A percentile compares a stretch with the other conserved stretches of the same genome.
Conservation (phyloP, 2,797 vertebrate genomes). For the Enteromius thamalakanensis region DNA sequence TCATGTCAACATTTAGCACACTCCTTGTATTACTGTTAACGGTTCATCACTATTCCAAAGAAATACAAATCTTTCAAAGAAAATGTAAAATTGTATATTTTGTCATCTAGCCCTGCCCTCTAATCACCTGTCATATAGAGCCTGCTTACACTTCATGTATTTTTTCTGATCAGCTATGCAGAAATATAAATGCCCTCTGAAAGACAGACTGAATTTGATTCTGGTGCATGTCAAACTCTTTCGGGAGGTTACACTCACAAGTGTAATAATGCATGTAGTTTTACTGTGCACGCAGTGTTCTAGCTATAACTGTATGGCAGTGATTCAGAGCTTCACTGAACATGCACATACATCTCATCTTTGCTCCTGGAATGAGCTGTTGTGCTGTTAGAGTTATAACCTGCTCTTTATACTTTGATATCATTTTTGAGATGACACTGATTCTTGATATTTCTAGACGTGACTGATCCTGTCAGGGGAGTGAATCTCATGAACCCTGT, state of each 20-base stretch:
- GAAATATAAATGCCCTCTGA: too few relatives aligned
- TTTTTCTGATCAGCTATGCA: too few relatives aligned
- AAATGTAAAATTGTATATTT: too few relatives aligned
- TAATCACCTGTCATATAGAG: too few relatives aligned
- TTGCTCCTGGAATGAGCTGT: neutral
- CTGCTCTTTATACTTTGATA: constrained; percentile 5
- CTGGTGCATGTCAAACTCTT: neutral
- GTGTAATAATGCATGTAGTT: neutral
- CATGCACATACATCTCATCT: neutral
- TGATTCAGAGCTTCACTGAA: neutral
- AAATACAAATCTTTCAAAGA: too few relatives aligned
- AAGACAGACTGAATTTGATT: too few relatives aligned
- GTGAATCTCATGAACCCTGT: neutral
- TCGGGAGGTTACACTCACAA: neutral
- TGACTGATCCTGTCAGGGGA: neutral
- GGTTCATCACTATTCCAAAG: too few relatives aligned
- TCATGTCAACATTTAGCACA: neutral
- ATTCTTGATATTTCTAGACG: neutral
- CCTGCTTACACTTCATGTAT: too few relatives aligned
- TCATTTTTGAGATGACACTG: neutral
- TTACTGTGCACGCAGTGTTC: neutral
- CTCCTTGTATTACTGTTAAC: neutral
- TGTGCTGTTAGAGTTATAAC: neutral
- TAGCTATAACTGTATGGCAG: neutral
- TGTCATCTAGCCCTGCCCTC: too few relatives aligned